phyloP scores from a whole-genome alignment of 2,888 invertebrate genomes.

The Dryadula phaetusa region DNA sequence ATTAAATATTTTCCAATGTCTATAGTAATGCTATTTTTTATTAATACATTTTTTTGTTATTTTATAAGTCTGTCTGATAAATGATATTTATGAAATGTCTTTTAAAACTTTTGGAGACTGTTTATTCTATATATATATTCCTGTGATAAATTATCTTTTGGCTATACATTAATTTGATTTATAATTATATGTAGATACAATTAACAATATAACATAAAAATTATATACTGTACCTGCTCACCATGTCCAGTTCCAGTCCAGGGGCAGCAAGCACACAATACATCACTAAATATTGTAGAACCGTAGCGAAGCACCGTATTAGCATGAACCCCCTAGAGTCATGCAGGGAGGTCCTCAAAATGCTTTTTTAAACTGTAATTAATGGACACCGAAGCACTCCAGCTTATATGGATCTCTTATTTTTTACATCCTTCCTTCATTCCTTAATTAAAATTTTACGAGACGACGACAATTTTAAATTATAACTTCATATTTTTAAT shows the following conservation, averaged over 20 bases:
- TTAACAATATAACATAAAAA: not conserved
- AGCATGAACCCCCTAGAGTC: slow-evolving; percentile 37
- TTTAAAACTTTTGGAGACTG: too few relatives aligned
- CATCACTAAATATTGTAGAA: slow-evolving; percentile 49
- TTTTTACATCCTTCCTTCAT: slow-evolving; percentile 46
- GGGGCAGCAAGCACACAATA: slow-evolving; percentile 53
- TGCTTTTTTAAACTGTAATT: slow-evolving; percentile 57
- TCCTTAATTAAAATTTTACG: slow-evolving; percentile 47
- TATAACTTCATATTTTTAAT: not conserved
- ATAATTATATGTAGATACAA: not conserved
- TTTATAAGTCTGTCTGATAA: too few relatives aligned
- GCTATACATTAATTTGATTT: not conserved
- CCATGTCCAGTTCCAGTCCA: slow-evolving; percentile 52
- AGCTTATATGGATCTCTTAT: slow-evolving; percentile 58
- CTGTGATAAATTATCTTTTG: not conserved
- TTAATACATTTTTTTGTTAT: too few relatives aligned
- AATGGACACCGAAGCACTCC: slow-evolving; percentile 52
- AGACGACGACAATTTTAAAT: slow-evolving; percentile 46
- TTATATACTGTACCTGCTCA: slow-evolving; percentile 47
- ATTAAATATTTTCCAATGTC: not conserved
- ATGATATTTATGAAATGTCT: too few relatives aligned
- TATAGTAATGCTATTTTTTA: too few relatives aligned
- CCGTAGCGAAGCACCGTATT: slow-evolving; percentile 52
- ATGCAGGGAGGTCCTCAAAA: slow-evolving; percentile 40
- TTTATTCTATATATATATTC: too few relatives aligned